Evolutionary conservation across 2,113 vertebrate species (phyloP).

Genomic region (Lamprologus callipterus): DNA sequence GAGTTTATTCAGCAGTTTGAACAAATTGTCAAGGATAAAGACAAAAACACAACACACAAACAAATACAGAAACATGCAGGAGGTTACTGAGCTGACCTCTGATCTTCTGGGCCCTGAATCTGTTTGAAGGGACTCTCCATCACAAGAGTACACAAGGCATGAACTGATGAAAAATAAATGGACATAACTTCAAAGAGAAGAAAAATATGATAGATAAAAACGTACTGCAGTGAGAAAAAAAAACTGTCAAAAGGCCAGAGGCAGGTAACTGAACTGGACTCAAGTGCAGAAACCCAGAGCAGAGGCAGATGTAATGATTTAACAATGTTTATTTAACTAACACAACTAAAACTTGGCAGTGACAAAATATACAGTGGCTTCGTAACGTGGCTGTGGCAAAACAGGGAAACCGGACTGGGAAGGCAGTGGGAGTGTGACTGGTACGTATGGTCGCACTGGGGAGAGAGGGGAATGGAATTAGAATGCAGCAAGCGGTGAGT

Average conservation of each 20-base stretch:
- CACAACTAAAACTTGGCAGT: background rate
- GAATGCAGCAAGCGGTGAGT: background rate
- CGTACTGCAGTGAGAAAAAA: background rate
- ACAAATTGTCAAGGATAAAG: background rate
- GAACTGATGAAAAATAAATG: background rate
- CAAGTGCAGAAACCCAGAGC: background rate
- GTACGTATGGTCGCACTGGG: background rate
- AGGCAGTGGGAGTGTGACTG: background rate
- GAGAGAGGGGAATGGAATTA: background rate
- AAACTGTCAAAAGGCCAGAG: background rate
- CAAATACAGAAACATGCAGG: background rate
- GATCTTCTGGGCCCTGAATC: background rate
- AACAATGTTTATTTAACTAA: background rate
- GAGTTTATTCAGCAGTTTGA: background rate
- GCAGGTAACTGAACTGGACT: background rate
- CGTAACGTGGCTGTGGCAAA: background rate
- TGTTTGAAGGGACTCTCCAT: background rate
- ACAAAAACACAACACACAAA: background rate
- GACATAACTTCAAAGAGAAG: background rate
- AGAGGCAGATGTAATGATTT: background rate
- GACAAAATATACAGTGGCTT: background rate
- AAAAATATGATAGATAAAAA: background rate
- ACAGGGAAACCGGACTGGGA: background rate
- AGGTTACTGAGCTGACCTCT: background rate
- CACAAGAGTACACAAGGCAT: background rate